These are phyloP conservation scores for Drosophila elegans DNA, from an alignment of 1,140 invertebrate genomes.

Conservation along the genomic window DNA sequence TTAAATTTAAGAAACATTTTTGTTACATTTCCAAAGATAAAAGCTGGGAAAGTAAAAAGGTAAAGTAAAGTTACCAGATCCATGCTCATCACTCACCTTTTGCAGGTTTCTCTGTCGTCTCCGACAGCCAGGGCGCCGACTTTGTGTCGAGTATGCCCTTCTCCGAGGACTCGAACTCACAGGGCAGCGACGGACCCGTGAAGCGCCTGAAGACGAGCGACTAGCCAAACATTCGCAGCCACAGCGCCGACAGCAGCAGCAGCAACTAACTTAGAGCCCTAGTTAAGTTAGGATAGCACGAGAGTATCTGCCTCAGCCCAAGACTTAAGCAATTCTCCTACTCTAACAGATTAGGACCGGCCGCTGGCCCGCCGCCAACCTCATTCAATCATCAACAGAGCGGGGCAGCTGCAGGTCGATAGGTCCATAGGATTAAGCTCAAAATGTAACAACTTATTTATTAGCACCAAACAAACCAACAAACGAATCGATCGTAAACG, in stretches of 20 bases:
- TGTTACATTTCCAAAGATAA: too few relatives aligned
- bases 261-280: conserved; percentile 35
- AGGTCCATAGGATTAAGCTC: conserved; percentile 45
- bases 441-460: conserved; percentile 47
- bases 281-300: conserved; percentile 8
- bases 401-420: conserved; percentile 21
- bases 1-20: too few relatives aligned
- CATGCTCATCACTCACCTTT: not conserved
- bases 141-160: conserved; percentile 93
- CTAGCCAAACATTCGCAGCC: conserved; percentile 55
- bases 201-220: conserved; percentile 90
- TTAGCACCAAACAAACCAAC: conserved; percentile 49
- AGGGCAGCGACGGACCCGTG: conserved; percentile 91
- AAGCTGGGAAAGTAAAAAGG: too few relatives aligned
- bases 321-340: conserved; percentile 71
- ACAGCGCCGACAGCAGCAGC: conserved; percentile 31
- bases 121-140: conserved; percentile 94
- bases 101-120: conserved; percentile 94
- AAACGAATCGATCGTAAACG: conserved; percentile 10
- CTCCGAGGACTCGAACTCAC: conserved; percentile 95
- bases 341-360: conserved; percentile 18
- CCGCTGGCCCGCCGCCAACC: not conserved
- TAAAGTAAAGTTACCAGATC: too few relatives aligned
- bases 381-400: not conserved
- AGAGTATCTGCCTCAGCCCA: conserved; percentile 64